Percentiles rank a stretch among this genome's conserved stretches.
Evolutionary conservation across 2,888 invertebrate species (phyloP).

Genomic region (Spodoptera exigua): DNA sequence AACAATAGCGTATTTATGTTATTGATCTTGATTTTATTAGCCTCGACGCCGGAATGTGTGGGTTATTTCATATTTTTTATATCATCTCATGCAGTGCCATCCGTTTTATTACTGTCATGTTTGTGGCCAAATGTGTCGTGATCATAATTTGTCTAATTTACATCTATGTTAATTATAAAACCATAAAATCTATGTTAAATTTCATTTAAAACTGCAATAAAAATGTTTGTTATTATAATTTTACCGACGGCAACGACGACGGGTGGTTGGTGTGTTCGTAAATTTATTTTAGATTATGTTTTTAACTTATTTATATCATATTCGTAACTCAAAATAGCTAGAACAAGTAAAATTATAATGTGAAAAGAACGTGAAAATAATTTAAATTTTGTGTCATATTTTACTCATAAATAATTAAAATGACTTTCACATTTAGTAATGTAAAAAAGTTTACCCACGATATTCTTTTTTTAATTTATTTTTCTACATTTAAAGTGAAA

Average conservation of each 20-base stretch:
- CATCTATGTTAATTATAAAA: slow-evolving; percentile 60
- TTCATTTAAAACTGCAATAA: slow-evolving; percentile 42
- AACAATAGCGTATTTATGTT: slow-evolving; percentile 85
- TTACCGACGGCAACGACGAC: slow-evolving; percentile 50
- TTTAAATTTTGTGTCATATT: no score
- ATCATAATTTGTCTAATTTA: slow-evolving; percentile 56
- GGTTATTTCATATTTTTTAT: slow-evolving; percentile 61
- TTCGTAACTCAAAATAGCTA: no score
- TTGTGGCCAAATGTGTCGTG: slow-evolving; percentile 46
- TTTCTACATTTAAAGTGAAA: slow-evolving; percentile 23
- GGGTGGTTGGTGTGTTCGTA: slow-evolving; percentile 3
- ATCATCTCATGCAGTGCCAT: slow-evolving; percentile 49
- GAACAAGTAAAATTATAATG: no score
- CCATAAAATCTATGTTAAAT: slow-evolving; percentile 55
- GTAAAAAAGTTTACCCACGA: no score
- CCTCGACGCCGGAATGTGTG: slow-evolving; percentile 60
- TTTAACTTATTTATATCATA: no score
- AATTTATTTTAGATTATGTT: background rate
- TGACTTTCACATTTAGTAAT: no score
- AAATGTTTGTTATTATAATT: slow-evolving; percentile 33
- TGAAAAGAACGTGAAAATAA: no score
- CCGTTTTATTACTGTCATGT: slow-evolving; percentile 57
- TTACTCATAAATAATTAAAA: no score
- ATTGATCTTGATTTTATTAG: slow-evolving; percentile 84
- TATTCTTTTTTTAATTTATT: background rate